A percentile compares a stretch with the other conserved stretches of the same genome.
Evolutionary conservation across 2,113 vertebrate genomes (phyloP).

Genomic region (Ailurus styani): DNA sequence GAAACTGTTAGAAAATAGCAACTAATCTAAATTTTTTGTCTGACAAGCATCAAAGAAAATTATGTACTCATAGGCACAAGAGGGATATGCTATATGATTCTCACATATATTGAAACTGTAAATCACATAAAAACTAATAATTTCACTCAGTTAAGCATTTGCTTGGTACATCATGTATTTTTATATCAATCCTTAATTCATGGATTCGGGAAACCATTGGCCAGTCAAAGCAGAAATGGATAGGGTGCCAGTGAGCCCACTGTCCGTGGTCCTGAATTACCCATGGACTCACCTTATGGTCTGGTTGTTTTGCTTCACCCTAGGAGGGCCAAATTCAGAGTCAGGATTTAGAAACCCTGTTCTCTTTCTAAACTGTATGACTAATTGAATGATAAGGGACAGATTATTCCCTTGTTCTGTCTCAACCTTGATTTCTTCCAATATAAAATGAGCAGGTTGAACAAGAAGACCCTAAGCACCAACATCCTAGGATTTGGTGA

Average conservation of each 20-base stretch:
- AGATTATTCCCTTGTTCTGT: neutral
- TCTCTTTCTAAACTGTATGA: neutral
- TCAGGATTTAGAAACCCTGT: neutral
- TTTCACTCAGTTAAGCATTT: neutral
- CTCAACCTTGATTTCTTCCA: neutral
- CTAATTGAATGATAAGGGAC: neutral
- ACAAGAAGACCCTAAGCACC: neutral
- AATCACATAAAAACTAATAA: neutral
- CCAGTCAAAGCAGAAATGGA: neutral
- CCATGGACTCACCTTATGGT: neutral
- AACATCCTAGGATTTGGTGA: neutral
- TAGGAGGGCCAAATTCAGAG: neutral
- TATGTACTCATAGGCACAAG: neutral
- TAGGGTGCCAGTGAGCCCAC: rapidly evolving
- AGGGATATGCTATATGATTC: neutral
- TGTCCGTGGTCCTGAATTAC: neutral
- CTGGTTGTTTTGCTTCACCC: neutral
- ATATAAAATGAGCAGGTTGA: neutral
- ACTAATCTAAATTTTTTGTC: conserved; percentile 32
- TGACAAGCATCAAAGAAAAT: conserved; percentile 34
- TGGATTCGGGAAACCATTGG: neutral
- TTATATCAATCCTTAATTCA: neutral
- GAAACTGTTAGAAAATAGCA: conserved; percentile 50
- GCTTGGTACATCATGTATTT: neutral
- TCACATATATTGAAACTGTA: neutral